Evolutionary conservation across 2,888 invertebrate genomes (phyloP), one percentile per base, ranked within the genome.

Genomic region (Amphipoea oculea): DNA sequence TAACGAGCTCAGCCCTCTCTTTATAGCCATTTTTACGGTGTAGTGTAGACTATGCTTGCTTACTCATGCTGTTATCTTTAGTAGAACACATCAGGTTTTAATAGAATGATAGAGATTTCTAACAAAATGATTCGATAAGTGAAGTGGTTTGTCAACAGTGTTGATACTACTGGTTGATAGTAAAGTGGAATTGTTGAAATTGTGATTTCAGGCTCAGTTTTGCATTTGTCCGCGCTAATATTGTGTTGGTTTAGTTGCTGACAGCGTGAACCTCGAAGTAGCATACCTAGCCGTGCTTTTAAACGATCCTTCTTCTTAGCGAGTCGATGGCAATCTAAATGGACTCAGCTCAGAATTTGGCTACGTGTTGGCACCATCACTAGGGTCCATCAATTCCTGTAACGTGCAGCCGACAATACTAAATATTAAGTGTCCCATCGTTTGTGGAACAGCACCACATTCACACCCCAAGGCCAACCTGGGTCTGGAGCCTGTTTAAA

Each of bases 1-100:
- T 95, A 94, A 95, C 93, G 94, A 94, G 94, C 87, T 90, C 92
- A 88, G 86, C 89, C 91, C 89, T 84, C 85, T 74, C 90, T 95
- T 95, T 94, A 95, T 90, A 90, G 88, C 87, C 81, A 86, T 90
- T 93, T 95, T 95, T 95, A 95, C 90, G 92, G 90, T 90, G 85
- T 83, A 87, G 82, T 86, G 89, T 89, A 88, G 85, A 77, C 90
- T 90, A 89, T 85, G 86, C 86, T 82, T 84, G 90, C 89, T 90
- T 89, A 90, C 91, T 89, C 89, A 87, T 87, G 77, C 86, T 86
- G 86, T 89, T 92, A 92, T 90, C 90, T 90, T 84, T 84, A 84
- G 86, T 85, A 66, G 82, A 83, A 87, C 88, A 88, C 88, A 88
- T 86, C 81, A 83, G 76, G 78, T 73, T 84, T 85, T 88, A 90